A percentile compares a stretch with the other conserved stretches of the same genome.
These are phyloP conservation scores for Zygaena filipendulae DNA, from an alignment of 2,888 invertebrate species.

Conservation along the genomic window DNA sequence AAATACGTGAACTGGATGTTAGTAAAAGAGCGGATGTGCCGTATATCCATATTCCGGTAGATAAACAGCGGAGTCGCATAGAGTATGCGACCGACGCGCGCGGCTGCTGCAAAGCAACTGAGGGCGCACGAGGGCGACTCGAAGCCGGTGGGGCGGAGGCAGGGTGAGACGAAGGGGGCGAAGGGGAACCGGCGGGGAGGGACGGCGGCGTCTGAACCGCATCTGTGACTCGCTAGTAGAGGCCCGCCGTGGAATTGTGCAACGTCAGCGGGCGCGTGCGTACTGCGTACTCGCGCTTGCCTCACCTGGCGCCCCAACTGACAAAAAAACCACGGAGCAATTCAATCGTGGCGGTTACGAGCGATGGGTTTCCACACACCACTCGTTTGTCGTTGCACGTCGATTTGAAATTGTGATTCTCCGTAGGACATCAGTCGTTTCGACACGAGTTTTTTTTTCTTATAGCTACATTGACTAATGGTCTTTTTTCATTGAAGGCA, in stretches of 20 bases:
- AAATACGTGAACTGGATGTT: constrained; percentile 59
- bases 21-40: constrained; percentile 57
- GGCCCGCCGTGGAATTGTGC: constrained; percentile 48
- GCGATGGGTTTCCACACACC: constrained; percentile 23
- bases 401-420: constrained; percentile 20
- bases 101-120: constrained; percentile 65
- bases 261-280: constrained; percentile 56
- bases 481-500: constrained; percentile 6
- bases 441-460: constrained; percentile 21
- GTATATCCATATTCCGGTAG: constrained; percentile 64
- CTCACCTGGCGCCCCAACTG: constrained; percentile 23
- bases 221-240: constrained; percentile 30
- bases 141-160: constrained; percentile 19
- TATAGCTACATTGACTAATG: too few species aligned
- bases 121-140: constrained; percentile 22
- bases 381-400: constrained; percentile 16
- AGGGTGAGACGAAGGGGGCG: too few species aligned
- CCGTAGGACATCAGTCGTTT: constrained; percentile 22
- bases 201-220: constrained; percentile 41
- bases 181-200: too few species aligned
- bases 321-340: constrained; percentile 27
- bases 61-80: constrained; percentile 50
- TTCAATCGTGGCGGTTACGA: constrained; percentile 23
- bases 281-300: constrained; percentile 25
- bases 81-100: constrained; percentile 58